Evolutionary conservation across 2,113 vertebrate genomes (phyloP).

Genomic region (Garra rufa): DNA sequence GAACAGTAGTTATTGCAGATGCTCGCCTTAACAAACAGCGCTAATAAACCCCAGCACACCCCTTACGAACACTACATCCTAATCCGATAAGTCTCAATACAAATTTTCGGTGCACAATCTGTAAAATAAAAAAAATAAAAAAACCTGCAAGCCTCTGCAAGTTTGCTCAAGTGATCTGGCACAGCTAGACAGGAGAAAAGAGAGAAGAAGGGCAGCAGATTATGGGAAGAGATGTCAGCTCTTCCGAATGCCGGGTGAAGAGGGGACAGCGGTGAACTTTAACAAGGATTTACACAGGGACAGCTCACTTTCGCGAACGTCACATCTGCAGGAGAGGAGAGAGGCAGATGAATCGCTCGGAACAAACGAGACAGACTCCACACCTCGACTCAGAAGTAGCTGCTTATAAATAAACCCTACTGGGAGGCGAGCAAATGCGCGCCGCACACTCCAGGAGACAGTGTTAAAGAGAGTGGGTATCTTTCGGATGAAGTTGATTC

Average conservation of each 20-base stretch:
- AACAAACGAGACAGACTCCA: slow-evolving; percentile 1
- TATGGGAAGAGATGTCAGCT: slow-evolving; percentile 3
- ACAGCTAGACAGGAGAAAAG: slow-evolving; percentile 17
- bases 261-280: slow-evolving; percentile 27
- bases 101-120: neutral
- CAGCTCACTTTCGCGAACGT: slow-evolving; percentile 32
- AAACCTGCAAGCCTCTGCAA: neutral
- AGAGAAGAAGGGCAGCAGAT: neutral
- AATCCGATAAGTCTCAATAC: neutral
- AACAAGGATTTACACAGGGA: slow-evolving; percentile 28
- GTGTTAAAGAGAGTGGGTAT: neutral
- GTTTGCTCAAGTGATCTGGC: neutral
- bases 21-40: neutral
- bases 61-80: neutral
- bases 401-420: slow-evolving; percentile 15
- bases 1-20: neutral
- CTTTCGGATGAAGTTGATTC: slow-evolving; percentile 28
- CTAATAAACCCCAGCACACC: neutral
- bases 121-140: neutral
- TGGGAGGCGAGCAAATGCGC: neutral
- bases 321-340: neutral
- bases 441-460: neutral
- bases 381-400: slow-evolving; percentile 8
- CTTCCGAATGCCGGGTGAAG: neutral
- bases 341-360: slow-evolving; percentile 9